Percentiles rank a stretch among this genome's conserved stretches.
These are phyloP conservation scores for Salvelinus alpinus DNA, from an alignment of 2,113 vertebrate species.

Conservation along the genomic window DNA sequence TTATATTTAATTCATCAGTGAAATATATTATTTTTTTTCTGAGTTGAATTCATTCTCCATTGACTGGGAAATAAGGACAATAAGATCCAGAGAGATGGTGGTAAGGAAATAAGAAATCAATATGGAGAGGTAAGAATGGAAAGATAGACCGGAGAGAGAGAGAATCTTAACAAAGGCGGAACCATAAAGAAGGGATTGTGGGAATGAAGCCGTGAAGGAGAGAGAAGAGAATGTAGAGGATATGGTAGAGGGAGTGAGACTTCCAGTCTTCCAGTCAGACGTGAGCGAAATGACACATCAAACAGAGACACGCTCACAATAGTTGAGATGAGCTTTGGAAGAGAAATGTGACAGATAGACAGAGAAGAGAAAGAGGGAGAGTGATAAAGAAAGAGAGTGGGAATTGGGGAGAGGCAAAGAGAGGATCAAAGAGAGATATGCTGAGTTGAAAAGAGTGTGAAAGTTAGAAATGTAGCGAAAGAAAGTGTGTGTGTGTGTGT, in stretches of 20 bases:
- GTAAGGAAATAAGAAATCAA: background rate
- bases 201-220: background rate
- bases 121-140: background rate
- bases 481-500: background rate
- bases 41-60: background rate
- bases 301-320: background rate
- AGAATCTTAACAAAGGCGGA: background rate
- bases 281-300: background rate
- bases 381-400: background rate
- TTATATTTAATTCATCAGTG: background rate
- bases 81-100: background rate
- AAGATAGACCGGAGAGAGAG: background rate
- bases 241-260: too few species aligned
- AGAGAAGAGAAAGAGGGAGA: slow-evolving; percentile 25
- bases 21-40: background rate
- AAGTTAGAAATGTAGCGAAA: background rate
- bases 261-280: too few species aligned
- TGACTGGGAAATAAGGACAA: background rate
- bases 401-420: background rate
- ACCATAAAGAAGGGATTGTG: background rate
- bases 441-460: background rate
- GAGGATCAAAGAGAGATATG: background rate
- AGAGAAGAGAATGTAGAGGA: slow-evolving; percentile 1
- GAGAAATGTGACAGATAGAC: slow-evolving; percentile 1
- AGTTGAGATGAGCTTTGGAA: background rate